Evolutionary conservation across 1,140 invertebrate genomes (phyloP).

Genomic region (Cephus cinctus): DNA sequence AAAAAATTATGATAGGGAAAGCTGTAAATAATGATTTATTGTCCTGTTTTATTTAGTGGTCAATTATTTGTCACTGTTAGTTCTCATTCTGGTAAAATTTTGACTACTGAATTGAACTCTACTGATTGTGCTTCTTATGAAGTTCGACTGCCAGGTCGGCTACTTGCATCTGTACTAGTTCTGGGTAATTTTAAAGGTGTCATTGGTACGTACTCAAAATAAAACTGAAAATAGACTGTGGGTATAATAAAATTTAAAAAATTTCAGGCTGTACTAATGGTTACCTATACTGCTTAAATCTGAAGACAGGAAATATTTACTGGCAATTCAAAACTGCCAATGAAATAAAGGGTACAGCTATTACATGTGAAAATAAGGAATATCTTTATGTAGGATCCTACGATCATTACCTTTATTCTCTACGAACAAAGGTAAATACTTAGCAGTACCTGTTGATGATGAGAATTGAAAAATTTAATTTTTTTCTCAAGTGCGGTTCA

Average conservation of each 20-base stretch:
- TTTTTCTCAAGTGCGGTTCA: slow-evolving; percentile 42
- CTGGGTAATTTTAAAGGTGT: slow-evolving; percentile 37
- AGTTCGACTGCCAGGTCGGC: slow-evolving; percentile 53
- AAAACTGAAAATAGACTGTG: too few relatives aligned
- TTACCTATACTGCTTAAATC: slow-evolving; percentile 62
- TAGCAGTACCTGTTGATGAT: not conserved
- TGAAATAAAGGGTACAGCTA: slow-evolving; percentile 68
- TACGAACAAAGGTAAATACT: slow-evolving; percentile 58
- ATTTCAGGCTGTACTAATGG: slow-evolving; percentile 68
- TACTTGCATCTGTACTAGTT: slow-evolving; percentile 58
- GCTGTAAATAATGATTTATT: slow-evolving; percentile 57
- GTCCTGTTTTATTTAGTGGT: slow-evolving; percentile 29
- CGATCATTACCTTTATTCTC: slow-evolving; percentile 64
- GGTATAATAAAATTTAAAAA: too few relatives aligned
- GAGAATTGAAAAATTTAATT: slow-evolving; percentile 7
- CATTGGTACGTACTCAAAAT: slow-evolving; percentile 39
- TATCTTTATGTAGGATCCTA: slow-evolving; percentile 68
- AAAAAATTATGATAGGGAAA: slow-evolving; percentile 45
- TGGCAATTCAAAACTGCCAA: slow-evolving; percentile 65
- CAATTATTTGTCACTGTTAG: slow-evolving; percentile 55
- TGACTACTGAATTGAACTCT: slow-evolving; percentile 51
- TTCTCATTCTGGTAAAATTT: slow-evolving; percentile 63
- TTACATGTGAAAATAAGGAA: slow-evolving; percentile 41
- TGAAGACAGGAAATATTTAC: slow-evolving; percentile 55
- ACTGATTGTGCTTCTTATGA: slow-evolving; percentile 42